Conservation (phyloP, 2,888 invertebrate genomes). For the Synanthedon formicaeformis region DNA sequence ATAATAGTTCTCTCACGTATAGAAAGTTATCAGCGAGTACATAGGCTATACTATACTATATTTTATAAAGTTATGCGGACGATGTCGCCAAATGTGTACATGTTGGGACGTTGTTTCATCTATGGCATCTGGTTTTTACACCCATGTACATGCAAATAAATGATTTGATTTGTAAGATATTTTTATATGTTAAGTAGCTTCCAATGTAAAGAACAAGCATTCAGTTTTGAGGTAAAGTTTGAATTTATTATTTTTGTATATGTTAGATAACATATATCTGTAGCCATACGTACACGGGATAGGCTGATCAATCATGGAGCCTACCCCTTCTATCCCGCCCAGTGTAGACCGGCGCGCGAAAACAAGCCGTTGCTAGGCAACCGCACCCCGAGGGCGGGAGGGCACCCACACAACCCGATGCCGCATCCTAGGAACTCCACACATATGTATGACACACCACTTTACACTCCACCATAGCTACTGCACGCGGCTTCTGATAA, state of each 20-base stretch:
- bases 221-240: too few relatives aligned
- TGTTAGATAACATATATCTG: slow-evolving; percentile 30
- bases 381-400: slow-evolving; percentile 22
- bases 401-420: slow-evolving; percentile 30
- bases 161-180: too few relatives aligned
- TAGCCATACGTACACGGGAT: slow-evolving; percentile 59
- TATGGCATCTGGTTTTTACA: too few relatives aligned
- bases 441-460: slow-evolving; percentile 40
- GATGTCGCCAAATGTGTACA: too few relatives aligned
- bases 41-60: too few relatives aligned
- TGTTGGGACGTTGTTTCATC: too few relatives aligned
- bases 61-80: too few relatives aligned
- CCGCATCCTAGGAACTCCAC: slow-evolving; percentile 46
- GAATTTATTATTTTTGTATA: slow-evolving; percentile 17
- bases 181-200: too few relatives aligned
- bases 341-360: slow-evolving; percentile 49
- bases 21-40: too few relatives aligned
- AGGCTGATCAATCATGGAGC: slow-evolving; percentile 70
- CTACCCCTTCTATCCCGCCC: slow-evolving; percentile 69
- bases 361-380: slow-evolving; percentile 66
- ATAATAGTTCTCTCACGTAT: too few relatives aligned
- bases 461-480: slow-evolving; percentile 9
- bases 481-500: background rate
- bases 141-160: too few relatives aligned
- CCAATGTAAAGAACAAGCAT: too few relatives aligned